Evolutionary conservation across 2,888 invertebrate species (phyloP).

Genomic region (Erannis defoliaria): DNA sequence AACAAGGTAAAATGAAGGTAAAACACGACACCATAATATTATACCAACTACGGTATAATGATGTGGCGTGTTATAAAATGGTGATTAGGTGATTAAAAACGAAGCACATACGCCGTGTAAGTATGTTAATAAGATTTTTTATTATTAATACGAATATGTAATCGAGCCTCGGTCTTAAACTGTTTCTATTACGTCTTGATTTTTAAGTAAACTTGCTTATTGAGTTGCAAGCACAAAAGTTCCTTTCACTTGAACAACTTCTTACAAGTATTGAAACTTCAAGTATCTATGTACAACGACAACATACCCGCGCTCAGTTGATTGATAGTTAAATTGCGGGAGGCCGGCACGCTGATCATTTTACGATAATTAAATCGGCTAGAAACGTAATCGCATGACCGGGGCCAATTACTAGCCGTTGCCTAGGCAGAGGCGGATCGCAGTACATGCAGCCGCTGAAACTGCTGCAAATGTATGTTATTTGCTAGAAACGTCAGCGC

Average conservation of each 20-base stretch:
- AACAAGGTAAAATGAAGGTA: constrained; percentile 10
- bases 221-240: constrained; percentile 6
- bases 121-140: background rate
- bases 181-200: background rate
- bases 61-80: constrained; percentile 22
- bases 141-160: background rate
- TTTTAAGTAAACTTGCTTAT: background rate
- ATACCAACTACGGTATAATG: constrained; percentile 22
- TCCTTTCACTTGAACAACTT: constrained; percentile 66
- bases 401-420: constrained; percentile 79
- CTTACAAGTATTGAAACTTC: constrained; percentile 63
- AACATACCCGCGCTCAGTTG: constrained; percentile 69
- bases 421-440: constrained; percentile 80
- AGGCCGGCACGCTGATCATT: constrained; percentile 83
- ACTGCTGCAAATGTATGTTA: constrained; percentile 75
- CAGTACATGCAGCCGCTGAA: constrained; percentile 66
- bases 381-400: constrained; percentile 86
- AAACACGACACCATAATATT: constrained; percentile 13
- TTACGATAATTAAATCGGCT: constrained; percentile 85
- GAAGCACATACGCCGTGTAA: constrained; percentile 11
- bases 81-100: constrained; percentile 25
- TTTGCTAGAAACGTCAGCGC: constrained; percentile 77
- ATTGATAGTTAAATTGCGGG: constrained; percentile 86
- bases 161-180: background rate
- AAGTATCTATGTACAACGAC: constrained; percentile 62